Percentiles rank a stretch among this genome's conserved stretches.
phyloP scores from a whole-genome alignment of 2,797 vertebrate species.

The Pterois miles region DNA sequence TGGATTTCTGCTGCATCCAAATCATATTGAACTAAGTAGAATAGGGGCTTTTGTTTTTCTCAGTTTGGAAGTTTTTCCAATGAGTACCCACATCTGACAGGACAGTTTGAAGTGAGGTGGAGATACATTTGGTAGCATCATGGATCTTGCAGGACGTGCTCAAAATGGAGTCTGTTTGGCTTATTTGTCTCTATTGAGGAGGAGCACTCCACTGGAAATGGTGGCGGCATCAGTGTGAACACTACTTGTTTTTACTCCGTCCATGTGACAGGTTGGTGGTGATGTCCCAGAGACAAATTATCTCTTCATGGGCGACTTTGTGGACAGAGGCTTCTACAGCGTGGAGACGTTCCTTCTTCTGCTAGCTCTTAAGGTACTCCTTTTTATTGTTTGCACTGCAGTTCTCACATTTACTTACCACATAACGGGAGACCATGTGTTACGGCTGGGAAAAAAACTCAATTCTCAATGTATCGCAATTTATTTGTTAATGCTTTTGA shows the following conservation, averaged over 20 bases:
- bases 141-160: not conserved
- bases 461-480: not conserved
- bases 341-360: constrained; percentile 95
- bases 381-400: not conserved
- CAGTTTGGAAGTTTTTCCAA: not conserved
- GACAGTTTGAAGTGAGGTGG: not conserved
- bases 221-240: not conserved
- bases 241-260: not conserved
- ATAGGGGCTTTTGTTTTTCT: not conserved
- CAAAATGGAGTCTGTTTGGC: not conserved
- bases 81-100: not conserved
- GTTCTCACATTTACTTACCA: not conserved
- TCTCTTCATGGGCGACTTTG: constrained; percentile 97
- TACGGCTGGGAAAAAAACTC: not conserved
- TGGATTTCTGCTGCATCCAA: not conserved
- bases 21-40: not conserved
- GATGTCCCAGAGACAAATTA: constrained; percentile 97
- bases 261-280: constrained; percentile 86
- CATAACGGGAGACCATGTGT: not conserved
- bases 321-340: constrained; percentile 96
- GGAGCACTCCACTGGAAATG: not conserved
- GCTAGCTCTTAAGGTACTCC: constrained; percentile 90
- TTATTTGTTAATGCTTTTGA: too few species aligned
- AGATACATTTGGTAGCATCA: not conserved
- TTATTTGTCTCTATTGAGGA: not conserved